Base-by-base conservation (phyloP, 2,797 vertebrate genomes). In the Melanotaenia pygmaea region DNA sequence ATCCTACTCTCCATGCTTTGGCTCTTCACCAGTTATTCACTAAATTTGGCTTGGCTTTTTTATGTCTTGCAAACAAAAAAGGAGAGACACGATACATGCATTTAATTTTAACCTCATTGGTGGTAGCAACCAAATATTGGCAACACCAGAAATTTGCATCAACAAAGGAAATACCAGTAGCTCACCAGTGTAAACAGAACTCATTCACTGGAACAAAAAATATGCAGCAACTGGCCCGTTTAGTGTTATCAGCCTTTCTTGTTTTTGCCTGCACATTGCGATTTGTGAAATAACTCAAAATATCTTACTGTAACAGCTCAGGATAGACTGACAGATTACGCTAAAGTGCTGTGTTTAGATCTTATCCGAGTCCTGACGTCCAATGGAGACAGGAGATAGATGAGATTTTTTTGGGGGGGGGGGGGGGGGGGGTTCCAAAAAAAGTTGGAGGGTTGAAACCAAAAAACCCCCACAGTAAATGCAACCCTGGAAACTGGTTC, bases 381-480 rank as follows among this genome's bases (percentile, higher is more conserved):
- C n/a, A 63, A 20, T 56, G 58, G 47, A 77, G 72, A 70, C 70
- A 14, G 53, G 35, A 80, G 75, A 75, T 64, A 51, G 68, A 67
- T 76, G 72, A 83, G 70, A 18, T 20, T 16, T 18, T 16, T 54
- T 70, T 59, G 2, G 13, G 37, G 37, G 37, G 10, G 35, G 7
- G 28, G 28, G 28, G 2, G 26, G 26, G 26, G 26, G 26, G 26
- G 26, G 26, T n/a, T n/a, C n/a, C n/a, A n/a, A n/a, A n/a, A n/a
- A n/a, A n/a, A n/a, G n/a, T n/a, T n/a, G n/a, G n/a, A n/a, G n/a
- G n/a, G n/a, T n/a, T n/a, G n/a, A n/a, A n/a, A n/a, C n/a, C n/a
- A n/a, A n/a, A n/a, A n/a, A n/a, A n/a, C n/a, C n/a, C n/a, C n/a
- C n/a, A n/a, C n/a, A n/a, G n/a, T n/a, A n/a, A n/a, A n/a, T n/a